Evolutionary conservation across 2,888 invertebrate genomes (phyloP), one percentile per base, ranked within the genome.

Genomic region (Blera fallax): DNA sequence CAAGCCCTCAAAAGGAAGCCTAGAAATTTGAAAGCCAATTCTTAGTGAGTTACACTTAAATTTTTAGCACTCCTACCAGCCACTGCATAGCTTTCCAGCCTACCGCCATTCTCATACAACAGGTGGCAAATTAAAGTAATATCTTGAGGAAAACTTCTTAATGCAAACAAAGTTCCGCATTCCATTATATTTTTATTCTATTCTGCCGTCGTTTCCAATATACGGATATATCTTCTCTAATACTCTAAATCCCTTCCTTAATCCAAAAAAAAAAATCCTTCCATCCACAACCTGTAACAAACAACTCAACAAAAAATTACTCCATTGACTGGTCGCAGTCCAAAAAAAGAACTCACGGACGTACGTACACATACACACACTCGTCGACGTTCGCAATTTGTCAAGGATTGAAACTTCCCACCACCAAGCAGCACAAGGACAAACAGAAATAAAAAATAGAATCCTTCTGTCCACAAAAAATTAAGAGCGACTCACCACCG

Each of bases 321-420:
- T 11, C 1, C 56, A 16, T 29, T 14, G 14, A 52, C 29, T 52
- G 27, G 14, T 52, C 29, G 24, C 29, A 14, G 29, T 5, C 34
- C 18, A 11, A 34, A 21, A 16, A 24, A 18, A 58, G 8, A 50
- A 50, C n/a, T n/a, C n/a, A 50, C 0, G 14, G 5, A 40, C 5
- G 14, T 8, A 45, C 6, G 7, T 18, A 18, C 48, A 1, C 6
- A 2, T 7, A 4, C 18, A 16, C n/a, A 58, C 37, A 37, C 8
- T 24, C 34, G 60, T 16, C 40, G 52, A 52, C 37, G 29, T 34
- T 27, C 11, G 64, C 74, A 76, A 76, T 65, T 65, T 56, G 65
- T 76, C 56, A 76, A 37, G 32, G 65, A 65, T 56, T 48, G 45
- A 56, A 37, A 34, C 18, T 52, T 21, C 50, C 40, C 40, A 32